Evolutionary conservation across 2,797 vertebrate genomes (phyloP).

Genomic region (Ambastaia sidthimunki): DNA sequence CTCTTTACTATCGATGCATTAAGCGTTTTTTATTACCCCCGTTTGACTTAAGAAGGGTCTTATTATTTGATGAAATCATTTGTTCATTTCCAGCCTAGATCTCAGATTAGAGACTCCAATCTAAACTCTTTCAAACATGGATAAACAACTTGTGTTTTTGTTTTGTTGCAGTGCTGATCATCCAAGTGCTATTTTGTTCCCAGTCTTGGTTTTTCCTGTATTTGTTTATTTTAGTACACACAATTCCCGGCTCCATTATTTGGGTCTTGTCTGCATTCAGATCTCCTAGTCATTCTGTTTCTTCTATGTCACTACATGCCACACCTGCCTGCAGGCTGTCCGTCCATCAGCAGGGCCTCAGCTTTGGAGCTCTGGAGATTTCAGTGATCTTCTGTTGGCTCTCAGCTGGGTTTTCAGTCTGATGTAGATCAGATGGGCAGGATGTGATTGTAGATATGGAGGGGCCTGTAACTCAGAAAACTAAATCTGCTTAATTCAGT

Average conservation of each 20-base stretch:
- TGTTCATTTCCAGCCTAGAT: neutral
- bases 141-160: neutral
- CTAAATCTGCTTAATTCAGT: neutral
- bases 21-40: too few relatives aligned
- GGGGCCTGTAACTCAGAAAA: neutral
- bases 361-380: constrained; percentile 19
- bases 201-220: neutral
- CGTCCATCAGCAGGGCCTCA: constrained; percentile 23
- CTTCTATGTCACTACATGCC: constrained; percentile 30
- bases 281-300: constrained; percentile 24
- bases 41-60: neutral
- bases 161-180: constrained; percentile 25
- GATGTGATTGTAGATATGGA: neutral
- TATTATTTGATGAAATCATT: neutral
- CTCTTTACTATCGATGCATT: too few relatives aligned
- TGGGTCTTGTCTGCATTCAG: constrained; percentile 11
- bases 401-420: neutral
- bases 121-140: neutral
- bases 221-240: neutral
- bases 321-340: constrained; percentile 35
- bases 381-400: constrained; percentile 10
- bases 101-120: neutral
- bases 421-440: constrained; percentile 2
- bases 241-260: neutral
- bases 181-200: neutral